A percentile compares a stretch with the other conserved stretches of the same genome.
These are phyloP conservation scores for Poecile atricapillus DNA, from an alignment of 2,113 vertebrate genomes.

Conservation along the genomic window DNA sequence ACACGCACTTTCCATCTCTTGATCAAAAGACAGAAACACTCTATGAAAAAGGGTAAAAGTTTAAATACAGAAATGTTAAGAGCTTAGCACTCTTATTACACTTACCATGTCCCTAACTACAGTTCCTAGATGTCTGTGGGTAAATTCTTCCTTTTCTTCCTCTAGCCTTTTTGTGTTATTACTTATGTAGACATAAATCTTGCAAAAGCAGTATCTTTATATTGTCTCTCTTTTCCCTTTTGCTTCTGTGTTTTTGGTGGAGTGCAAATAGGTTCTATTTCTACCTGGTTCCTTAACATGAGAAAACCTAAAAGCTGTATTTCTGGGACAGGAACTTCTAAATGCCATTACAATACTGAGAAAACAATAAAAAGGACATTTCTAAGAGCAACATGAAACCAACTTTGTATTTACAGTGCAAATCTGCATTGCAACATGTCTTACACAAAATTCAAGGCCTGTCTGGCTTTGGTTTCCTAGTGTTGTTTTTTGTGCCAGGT, in stretches of 20 bases:
- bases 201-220: not conserved
- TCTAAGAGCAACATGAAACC: not conserved
- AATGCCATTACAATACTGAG: not conserved
- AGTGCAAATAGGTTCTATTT: not conserved
- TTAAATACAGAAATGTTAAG: not conserved
- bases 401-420: not conserved
- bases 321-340: not conserved
- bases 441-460: not conserved
- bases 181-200: not conserved
- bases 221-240: not conserved
- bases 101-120: not conserved
- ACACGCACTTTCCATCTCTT: not conserved
- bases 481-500: not conserved
- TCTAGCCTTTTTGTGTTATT: not conserved
- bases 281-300: not conserved
- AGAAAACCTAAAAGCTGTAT: not conserved
- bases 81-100: not conserved
- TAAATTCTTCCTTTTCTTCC: not conserved
- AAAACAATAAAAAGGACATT: not conserved
- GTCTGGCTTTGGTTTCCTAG: not conserved
- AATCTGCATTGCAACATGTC: not conserved
- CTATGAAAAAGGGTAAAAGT: not conserved
- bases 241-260: not conserved
- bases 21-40: not conserved
- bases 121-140: not conserved